Percentiles rank a stretch among this genome's conserved stretches.
These are phyloP conservation scores for Acanthopleura granulata DNA, from an alignment of 2,888 invertebrate genomes.

Conservation along the genomic window DNA sequence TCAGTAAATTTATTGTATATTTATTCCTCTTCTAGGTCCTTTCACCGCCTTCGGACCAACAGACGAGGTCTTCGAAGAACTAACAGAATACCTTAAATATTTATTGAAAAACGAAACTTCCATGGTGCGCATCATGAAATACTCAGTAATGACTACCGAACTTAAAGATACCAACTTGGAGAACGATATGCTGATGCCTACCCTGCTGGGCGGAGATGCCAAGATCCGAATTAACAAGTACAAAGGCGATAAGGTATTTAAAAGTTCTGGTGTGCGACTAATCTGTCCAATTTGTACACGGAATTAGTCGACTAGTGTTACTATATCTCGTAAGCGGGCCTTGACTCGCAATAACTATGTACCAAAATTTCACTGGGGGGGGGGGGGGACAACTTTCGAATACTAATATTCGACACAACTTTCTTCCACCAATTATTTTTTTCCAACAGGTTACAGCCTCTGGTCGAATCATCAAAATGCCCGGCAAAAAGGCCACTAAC, in stretches of 20 bases:
- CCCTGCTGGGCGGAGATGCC: constrained; percentile 29
- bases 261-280: too few species aligned
- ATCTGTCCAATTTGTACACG: too few species aligned
- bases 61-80: constrained; percentile 16
- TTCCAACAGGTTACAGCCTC: not conserved
- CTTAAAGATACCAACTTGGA: constrained; percentile 36
- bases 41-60: constrained; percentile 25
- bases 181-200: constrained; percentile 37
- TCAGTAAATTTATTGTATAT: too few species aligned
- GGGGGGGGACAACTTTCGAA: too few species aligned
- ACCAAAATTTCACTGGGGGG: too few species aligned
- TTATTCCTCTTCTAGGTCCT: constrained; percentile 3
- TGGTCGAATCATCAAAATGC: not conserved
- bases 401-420: too few species aligned
- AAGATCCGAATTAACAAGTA: constrained; percentile 46
- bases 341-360: too few species aligned
- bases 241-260: constrained; percentile 30
- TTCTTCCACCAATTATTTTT: too few species aligned
- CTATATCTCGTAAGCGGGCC: too few species aligned
- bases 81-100: constrained; percentile 22
- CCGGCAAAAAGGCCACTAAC: not conserved
- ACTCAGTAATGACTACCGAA: constrained; percentile 40
- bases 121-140: constrained; percentile 38
- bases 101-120: constrained; percentile 34
- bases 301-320: too few species aligned